Evolutionary conservation across 2,888 invertebrate species (phyloP), one percentile per base, ranked within the genome.

Genomic region (Pammene aurita): DNA sequence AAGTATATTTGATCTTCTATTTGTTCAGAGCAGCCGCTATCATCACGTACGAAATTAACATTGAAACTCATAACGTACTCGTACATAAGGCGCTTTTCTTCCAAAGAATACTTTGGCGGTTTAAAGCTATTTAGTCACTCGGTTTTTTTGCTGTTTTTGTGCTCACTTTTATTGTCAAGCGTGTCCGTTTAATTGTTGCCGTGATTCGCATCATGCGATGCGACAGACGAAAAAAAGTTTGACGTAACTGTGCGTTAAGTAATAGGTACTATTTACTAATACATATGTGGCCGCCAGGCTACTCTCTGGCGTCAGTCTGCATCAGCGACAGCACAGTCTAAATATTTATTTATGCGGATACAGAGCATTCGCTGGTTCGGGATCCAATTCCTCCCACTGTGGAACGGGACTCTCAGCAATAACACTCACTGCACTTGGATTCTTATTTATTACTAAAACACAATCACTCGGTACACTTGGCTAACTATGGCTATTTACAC

Each of bases 91-190:
- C 26, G 26, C 26, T 26, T 4, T 26, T 26, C 26, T 26, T 26
- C 26, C 18, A 52, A 26, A 10, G n/a, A 52, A 14, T 10, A 13
- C 18, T 52, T 52, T 26, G 42, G 62, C 56, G 48, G 48, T 48
- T 5, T 56, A 62, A 62, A n/a, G n/a, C n/a, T n/a, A 67, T 42
- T 34, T 34, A 48, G 48, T 26, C 50, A 42, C 26, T 54, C 46
- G 26, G 9, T 18, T 48, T 55, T 63, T 56, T 63, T 44, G 42
- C 10, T 10, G 6, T 34, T 52, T 48, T 57, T 57, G 34, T 54
- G n/a, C n/a, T 63, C 55, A n/a, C 34, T 35, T n/a, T 50, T 57
- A 57, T 63, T 57, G 56, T 67, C 56, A 63, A 57, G 26, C 50
- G 62, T 48, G 60, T 16, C 46, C 52, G 38, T 48, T 63, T 44